Percentiles rank a stretch among this genome's conserved stretches.
These are phyloP conservation scores for Cossypha heuglini DNA, from an alignment of 2,797 vertebrate genomes.

Conservation along the genomic window DNA sequence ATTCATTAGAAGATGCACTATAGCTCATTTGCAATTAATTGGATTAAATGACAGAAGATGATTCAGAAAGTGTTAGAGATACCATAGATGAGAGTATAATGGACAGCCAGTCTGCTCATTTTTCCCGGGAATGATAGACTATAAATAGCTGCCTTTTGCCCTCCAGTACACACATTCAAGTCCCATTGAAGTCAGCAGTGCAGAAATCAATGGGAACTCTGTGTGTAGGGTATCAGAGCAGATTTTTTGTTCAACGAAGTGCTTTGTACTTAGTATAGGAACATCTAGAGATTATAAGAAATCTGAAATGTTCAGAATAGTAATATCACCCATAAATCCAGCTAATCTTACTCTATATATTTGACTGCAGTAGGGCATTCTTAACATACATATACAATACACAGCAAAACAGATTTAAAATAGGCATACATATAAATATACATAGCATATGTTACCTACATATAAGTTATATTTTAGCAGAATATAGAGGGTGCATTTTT, in stretches of 20 bases:
- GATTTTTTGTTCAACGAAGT: not conserved
- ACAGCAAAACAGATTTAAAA: not conserved
- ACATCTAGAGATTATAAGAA: not conserved
- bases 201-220: not conserved
- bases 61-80: not conserved
- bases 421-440: not conserved
- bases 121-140: not conserved
- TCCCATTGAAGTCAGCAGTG: not conserved
- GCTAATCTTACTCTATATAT: not conserved
- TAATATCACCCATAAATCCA: not conserved
- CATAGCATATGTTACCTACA: not conserved
- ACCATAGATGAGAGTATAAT: not conserved
- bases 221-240: not conserved
- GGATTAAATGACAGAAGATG: not conserved
- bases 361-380: not conserved
- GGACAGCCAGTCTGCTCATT: not conserved
- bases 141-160: slow-evolving; percentile 12
- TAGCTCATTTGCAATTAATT: not conserved
- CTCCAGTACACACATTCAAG: not conserved
- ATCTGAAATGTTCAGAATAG: not conserved
- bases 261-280: not conserved
- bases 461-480: not conserved
- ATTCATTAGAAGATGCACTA: not conserved
- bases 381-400: not conserved
- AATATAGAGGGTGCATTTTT: not conserved